Conservation (phyloP, 2,113 vertebrate species). For the Salvelinus namaycush region DNA sequence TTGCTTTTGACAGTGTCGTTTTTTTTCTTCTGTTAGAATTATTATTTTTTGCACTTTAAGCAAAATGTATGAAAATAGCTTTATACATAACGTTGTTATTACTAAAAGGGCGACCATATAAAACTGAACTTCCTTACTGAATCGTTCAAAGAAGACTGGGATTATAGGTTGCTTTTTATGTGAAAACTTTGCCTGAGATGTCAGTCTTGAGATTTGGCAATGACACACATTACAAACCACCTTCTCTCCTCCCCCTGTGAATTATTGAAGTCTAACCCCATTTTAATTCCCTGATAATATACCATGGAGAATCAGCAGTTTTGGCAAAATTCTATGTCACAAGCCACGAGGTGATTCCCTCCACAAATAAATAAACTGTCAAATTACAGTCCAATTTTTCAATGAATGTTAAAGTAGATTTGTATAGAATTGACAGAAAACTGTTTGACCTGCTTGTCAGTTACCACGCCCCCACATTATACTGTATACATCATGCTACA, state of each 20-base stretch:
- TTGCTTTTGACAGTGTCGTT: too few relatives aligned
- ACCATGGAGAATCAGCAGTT: constrained; percentile 46
- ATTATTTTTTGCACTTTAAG: constrained; percentile 20
- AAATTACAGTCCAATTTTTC: constrained; percentile 43
- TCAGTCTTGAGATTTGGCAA: constrained; percentile 57
- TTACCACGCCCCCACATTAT: constrained; percentile 17
- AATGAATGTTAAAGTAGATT: constrained; percentile 31
- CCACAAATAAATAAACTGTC: constrained; percentile 65
- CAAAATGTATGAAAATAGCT: too few relatives aligned
- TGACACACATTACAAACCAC: constrained; percentile 28
- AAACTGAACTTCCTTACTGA: constrained; percentile 39
- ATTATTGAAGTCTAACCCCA: constrained; percentile 31
- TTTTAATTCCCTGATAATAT: constrained; percentile 63
- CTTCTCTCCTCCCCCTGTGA: constrained; percentile 24
- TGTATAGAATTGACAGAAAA: constrained; percentile 39
- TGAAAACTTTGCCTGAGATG: constrained; percentile 62
- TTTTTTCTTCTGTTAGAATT: neutral
- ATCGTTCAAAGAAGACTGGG: constrained; percentile 34
- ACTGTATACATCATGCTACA: constrained; percentile 35
- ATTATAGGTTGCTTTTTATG: constrained; percentile 43
- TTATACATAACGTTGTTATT: too few relatives aligned
- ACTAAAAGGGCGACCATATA: constrained; percentile 29
- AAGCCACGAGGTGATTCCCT: constrained; percentile 3
- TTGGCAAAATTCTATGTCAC: constrained; percentile 47
- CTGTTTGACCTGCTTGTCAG: too few relatives aligned